Evolutionary conservation across 2,888 invertebrate genomes (phyloP), one percentile per base, ranked within the genome.

Genomic region (Phyllotreta striolata): DNA sequence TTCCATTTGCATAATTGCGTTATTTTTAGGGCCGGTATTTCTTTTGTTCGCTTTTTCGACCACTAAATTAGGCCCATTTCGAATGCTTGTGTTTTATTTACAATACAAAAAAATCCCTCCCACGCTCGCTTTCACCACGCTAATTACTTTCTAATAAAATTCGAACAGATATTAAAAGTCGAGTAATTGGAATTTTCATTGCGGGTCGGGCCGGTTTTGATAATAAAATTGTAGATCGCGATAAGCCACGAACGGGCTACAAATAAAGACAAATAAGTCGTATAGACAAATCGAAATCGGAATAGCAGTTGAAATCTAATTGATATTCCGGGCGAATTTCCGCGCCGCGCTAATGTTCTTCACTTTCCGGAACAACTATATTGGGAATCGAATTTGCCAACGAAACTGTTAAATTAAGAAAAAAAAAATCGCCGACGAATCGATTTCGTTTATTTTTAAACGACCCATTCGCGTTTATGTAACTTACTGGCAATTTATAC

Each of bases 1-100:
- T 49, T 49, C 10, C 34, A 49, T 49, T 49, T 49, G 35, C 34
- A 49, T 49, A 49, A 49, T 49, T 49, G 44, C 14, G 14, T n/a
- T 44, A 44, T 13, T 7, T 13, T 13, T n/a, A 3, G 44, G 7
- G 10, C 9, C 44, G 14, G 14, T 14, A 10, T 44, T 10, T 24
- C 24, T 24, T 24, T 24, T 24, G 24, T 24, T 24, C 24, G 24
- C 24, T 24, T 24, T n/a, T 24, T 24, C 24, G 24, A 24, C 24
- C 24, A 24, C 24, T 24, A 24, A 24, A 24, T 24, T 24, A 24
- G 24, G 24, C 24, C 24, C 24, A 4, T 24, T 24, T 24, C 24
- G 24, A 24, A 24, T 24, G 24, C 24, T 24, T 24, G 24, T 24
- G 24, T 24, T 24, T 24, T 24, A 4, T 24, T 24, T 24, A 24